These are phyloP conservation scores for Andricus curvator DNA, from an alignment of 2,888 invertebrate species.

Conservation along the genomic window DNA sequence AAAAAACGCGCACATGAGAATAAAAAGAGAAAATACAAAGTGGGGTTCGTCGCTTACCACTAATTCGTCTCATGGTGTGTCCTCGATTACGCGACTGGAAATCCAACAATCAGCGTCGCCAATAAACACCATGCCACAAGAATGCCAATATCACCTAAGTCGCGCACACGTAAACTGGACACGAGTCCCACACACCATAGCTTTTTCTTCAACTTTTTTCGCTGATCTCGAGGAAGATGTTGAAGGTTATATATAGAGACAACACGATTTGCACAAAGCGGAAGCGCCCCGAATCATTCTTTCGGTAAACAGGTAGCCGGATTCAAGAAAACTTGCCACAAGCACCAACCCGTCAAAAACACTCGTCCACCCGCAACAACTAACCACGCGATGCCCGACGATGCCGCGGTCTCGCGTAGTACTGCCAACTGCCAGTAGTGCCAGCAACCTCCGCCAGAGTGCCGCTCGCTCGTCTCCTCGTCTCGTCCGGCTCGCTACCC, in stretches of 20 bases:
- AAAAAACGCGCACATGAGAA: neutral
- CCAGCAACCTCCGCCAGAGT: constrained; percentile 41
- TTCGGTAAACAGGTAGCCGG: neutral
- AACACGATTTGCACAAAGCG: neutral
- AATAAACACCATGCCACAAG: constrained; percentile 54
- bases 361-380: neutral
- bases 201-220: constrained; percentile 27
- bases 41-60: constrained; percentile 49
- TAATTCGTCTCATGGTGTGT: constrained; percentile 55
- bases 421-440: constrained; percentile 49
- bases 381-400: constrained; percentile 37
- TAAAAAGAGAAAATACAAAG: constrained; percentile 1
- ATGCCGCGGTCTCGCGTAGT: constrained; percentile 50
- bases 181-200: constrained; percentile 47
- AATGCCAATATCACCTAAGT: constrained; percentile 52
- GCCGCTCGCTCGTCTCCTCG: constrained; percentile 41
- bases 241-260: neutral
- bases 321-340: neutral
- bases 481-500: too few species aligned
- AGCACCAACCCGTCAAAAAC: constrained; percentile 17
- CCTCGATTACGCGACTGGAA: constrained; percentile 43
- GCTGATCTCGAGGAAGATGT: neutral
- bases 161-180: constrained; percentile 45
- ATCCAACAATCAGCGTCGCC: constrained; percentile 50
- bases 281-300: constrained; percentile 4